A percentile compares a stretch with the other conserved stretches of the same genome.
Evolutionary conservation across 1,140 invertebrate genomes (phyloP).

Genomic region (Ephestia elutella): DNA sequence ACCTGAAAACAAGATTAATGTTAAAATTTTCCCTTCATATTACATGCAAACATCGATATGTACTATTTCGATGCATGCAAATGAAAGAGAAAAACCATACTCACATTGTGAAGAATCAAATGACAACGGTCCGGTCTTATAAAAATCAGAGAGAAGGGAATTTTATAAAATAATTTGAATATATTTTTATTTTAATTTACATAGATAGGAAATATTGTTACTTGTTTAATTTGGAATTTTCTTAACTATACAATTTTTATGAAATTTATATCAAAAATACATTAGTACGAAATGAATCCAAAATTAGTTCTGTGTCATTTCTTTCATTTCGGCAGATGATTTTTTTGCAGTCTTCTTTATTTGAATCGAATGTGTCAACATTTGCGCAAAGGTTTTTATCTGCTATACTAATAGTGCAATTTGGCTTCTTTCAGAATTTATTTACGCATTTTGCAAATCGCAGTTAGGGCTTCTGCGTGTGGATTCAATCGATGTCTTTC

Average conservation of each 20-base stretch:
- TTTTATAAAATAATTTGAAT: slow-evolving; percentile 32
- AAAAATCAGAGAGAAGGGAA: slow-evolving; percentile 17
- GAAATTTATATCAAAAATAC: slow-evolving; percentile 32
- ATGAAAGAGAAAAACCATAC: slow-evolving; percentile 16
- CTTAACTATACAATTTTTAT: slow-evolving; percentile 17
- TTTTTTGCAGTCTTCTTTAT: slow-evolving; percentile 20
- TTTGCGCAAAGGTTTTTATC: not conserved
- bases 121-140: slow-evolving; percentile 11
- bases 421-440: not conserved
- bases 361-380: slow-evolving; percentile 12
- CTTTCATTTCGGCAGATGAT: not conserved
- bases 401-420: not conserved
- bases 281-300: slow-evolving; percentile 30
- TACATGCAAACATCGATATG: too few species aligned
- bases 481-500: slow-evolving; percentile 44
- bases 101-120: slow-evolving; percentile 27
- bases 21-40: not conserved
- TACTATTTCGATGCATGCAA: too few species aligned
- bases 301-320: slow-evolving; percentile 36
- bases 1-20: slow-evolving; percentile 39
- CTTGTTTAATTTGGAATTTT: slow-evolving; percentile 35
- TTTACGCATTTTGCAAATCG: slow-evolving; percentile 41
- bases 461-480: slow-evolving; percentile 42
- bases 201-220: slow-evolving; percentile 15
- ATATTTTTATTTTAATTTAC: slow-evolving; percentile 18